Base-by-base conservation (phyloP, 2,888 invertebrate species). In the Spialia ferax region DNA sequence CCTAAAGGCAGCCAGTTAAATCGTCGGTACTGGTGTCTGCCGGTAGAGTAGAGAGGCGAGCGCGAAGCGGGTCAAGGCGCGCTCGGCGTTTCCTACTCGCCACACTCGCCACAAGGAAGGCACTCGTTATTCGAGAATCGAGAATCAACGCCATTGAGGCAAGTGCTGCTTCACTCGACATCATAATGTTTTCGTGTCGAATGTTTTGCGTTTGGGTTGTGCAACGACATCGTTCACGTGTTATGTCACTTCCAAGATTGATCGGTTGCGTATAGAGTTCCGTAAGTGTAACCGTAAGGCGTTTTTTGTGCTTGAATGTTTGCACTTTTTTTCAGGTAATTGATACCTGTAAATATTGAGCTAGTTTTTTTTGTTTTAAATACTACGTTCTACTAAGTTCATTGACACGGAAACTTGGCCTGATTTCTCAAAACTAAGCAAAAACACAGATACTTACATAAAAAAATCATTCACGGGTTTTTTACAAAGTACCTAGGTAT, bases 41-140 rank as follows among this genome's bases (percentile, higher is more conserved):
- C 45, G 48, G 38, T 48, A 45, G 48, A 45, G 50, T 65, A 78
- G 78, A 77, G 76, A 80, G 81, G 73, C 65, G 56, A 57, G 50
- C 38, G 29, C 32, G 71, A 91, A 89, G 85, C 91, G 83, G 91
- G 93, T 92, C 93, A 93, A 93, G 93, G 93, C 88, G 77, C 79
- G 76, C 74, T 80, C 85, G 82, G 75, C 82, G 88, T 88, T 91
- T 91, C 91, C 91, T 93, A 87, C 87, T 84, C 79, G 77, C 79
- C 78, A 38, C 38, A 38, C n/a, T 38, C 38, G 38, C 79, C 78
- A 85, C 80, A 79, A 90, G 90, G 91, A 92, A 89, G 88, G 79
- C 81, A 79, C 86, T 88, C 81, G 83, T 91, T 89, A 89, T 78
- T 26, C 2, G 29, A 26, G 26, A 26, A 80, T n/a, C 79, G 80